Base-by-base conservation (phyloP, 2,888 invertebrate species). In the Pseudoips prasinana region DNA sequence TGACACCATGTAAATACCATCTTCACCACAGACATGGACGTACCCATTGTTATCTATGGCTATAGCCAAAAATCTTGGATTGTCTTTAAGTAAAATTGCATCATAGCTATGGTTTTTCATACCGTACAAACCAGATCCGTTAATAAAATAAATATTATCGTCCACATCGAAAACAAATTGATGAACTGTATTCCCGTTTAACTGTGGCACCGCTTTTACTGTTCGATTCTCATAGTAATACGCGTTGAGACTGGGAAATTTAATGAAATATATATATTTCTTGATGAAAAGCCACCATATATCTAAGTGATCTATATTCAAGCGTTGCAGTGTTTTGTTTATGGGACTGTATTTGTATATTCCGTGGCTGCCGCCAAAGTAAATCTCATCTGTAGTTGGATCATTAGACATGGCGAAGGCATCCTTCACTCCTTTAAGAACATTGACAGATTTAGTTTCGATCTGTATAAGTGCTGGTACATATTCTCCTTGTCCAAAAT, bases 321-420 rank as follows among this genome's bases (percentile, higher is more conserved):
- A 47, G 8, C 73, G 60, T 18, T 64, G 66, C 8, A 85, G 49
- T 3, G 35, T 57, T 34, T 69, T 80, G 0, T 35, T 20, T 0
- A 2, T 7, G 0, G 75, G 45, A 22, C 61, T 64, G 51, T 80
- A 85, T 50, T 53, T 80, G 51, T 85, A 85, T 28, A 86, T 77
- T 0, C 86, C 86, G 25, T 79, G 61, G 33, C 74, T 82, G 0
- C 86, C 86, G 1, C 85, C 86, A 31, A 86, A 84, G 46, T 75
- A 84, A 10, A 85, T 67, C 10, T 76, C 73, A 6, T 55, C 61
- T 0, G 44, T 57, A 0, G 6, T 9, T 0, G 58, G 46, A 32
- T 82, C 72, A 25, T 53, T 60, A 5, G 83, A 48, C 29, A 85
- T 68, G 0, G 85, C 84, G 49, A 80, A 86, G 19, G 85, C 82